These are phyloP conservation scores for Drosophila monieri DNA, from an alignment of 2,888 invertebrate genomes.

Conservation along the genomic window DNA sequence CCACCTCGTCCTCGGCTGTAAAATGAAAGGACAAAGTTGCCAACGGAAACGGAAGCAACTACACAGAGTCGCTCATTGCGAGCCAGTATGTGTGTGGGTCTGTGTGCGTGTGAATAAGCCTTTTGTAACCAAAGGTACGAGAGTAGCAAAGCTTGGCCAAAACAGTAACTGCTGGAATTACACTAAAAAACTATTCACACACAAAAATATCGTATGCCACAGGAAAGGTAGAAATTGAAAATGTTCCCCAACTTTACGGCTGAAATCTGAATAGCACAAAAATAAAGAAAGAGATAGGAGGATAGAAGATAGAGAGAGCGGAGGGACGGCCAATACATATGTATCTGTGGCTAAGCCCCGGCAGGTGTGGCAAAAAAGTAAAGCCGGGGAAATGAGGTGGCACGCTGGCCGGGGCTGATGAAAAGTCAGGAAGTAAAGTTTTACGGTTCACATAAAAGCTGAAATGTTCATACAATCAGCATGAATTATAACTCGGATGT, in stretches of 20 bases:
- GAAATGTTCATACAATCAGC: slow-evolving; percentile 79
- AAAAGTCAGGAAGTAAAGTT: slow-evolving; percentile 79
- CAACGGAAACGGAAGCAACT: slow-evolving; percentile 77
- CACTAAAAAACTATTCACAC: slow-evolving; percentile 67
- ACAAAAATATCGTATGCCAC: slow-evolving; percentile 17
- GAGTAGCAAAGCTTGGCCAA: slow-evolving; percentile 15
- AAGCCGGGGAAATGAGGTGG: background rate
- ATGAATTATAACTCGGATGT: slow-evolving; percentile 80
- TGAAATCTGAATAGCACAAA: slow-evolving; percentile 14
- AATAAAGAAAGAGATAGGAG: background rate
- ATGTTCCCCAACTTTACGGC: slow-evolving; percentile 31
- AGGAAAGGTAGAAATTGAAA: slow-evolving; percentile 40
- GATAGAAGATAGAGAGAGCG: background rate
- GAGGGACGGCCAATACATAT: slow-evolving; percentile 9
- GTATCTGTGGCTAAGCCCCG: slow-evolving; percentile 39
- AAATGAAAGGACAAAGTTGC: slow-evolving; percentile 69
- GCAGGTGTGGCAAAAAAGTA: slow-evolving; percentile 19
- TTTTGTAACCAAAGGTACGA: slow-evolving; percentile 54
- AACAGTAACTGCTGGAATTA: slow-evolving; percentile 76
- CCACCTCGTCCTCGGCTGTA: slow-evolving; percentile 27
- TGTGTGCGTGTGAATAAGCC: slow-evolving; percentile 40
- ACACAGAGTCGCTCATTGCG: slow-evolving; percentile 50
- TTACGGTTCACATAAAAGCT: slow-evolving; percentile 80
- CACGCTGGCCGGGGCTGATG: slow-evolving; percentile 54
- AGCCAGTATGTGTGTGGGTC: slow-evolving; percentile 25